phyloP scores from a whole-genome alignment of 2,797 vertebrate genomes.

The Hybognathus amarus region DNA sequence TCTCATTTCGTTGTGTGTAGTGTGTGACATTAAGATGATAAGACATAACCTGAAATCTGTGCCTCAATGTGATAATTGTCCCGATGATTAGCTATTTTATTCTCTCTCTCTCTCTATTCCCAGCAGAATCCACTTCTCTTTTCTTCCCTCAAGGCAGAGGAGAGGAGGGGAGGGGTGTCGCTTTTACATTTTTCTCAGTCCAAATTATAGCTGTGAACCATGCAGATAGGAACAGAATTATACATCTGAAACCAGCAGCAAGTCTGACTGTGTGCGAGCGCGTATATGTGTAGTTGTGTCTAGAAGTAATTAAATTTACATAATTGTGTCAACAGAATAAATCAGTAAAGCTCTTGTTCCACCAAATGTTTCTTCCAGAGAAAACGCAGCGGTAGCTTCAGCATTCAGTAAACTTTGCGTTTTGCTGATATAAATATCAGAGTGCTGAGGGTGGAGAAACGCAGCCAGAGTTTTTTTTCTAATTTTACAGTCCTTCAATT shows the following conservation, averaged over 20 bases:
- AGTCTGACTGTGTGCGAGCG: constrained; percentile 29
- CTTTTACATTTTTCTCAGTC: constrained; percentile 51
- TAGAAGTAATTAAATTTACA: constrained; percentile 48
- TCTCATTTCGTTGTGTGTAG: constrained; percentile 21
- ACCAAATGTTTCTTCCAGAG: constrained; percentile 39
- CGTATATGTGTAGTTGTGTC: constrained; percentile 27
- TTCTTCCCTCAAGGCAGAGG: constrained; percentile 45
- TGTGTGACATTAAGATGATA: constrained; percentile 19
- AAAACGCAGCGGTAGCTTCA: constrained; percentile 30
- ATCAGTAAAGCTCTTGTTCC: constrained; percentile 44
- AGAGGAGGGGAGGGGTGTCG: constrained; percentile 41
- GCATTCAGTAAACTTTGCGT: constrained; percentile 32
- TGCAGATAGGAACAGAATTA: constrained; percentile 46
- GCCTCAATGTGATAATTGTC: constrained; percentile 34
- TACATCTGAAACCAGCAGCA: constrained; percentile 39
- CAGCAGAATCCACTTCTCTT: constrained; percentile 37
- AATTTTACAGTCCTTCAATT: constrained; percentile 51
- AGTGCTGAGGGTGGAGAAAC: constrained; percentile 29
- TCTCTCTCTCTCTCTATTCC: constrained; percentile 43
- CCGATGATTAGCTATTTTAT: constrained; percentile 40
- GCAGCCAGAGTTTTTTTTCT: constrained; percentile 38
- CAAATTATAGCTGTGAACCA: constrained; percentile 50
- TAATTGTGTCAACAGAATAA: constrained; percentile 52
- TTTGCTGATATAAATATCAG: constrained; percentile 42
- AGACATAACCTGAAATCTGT: constrained; percentile 32